These are phyloP conservation scores for Eilema griseolum DNA, from an alignment of 2,888 invertebrate species.

Conservation along the genomic window DNA sequence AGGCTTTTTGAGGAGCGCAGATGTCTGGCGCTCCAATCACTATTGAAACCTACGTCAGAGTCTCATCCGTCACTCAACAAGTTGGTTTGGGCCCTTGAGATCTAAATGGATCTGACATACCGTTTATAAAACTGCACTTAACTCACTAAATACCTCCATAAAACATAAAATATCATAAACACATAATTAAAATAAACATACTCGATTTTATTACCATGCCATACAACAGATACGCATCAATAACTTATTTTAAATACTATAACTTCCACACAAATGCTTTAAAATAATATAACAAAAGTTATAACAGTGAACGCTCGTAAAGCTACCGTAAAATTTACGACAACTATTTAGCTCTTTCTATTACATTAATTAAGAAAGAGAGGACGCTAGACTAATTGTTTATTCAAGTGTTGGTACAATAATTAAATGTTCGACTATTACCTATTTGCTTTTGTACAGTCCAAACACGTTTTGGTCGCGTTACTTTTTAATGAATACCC, in stretches of 20 bases:
- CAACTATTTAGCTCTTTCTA: conserved; percentile 35
- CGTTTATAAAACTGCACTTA: neutral
- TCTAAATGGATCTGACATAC: too few relatives aligned
- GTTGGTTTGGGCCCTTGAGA: too few relatives aligned
- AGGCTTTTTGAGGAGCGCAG: too few relatives aligned
- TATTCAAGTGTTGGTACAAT: conserved; percentile 47
- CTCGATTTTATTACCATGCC: conserved; percentile 7
- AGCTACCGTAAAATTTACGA: conserved; percentile 35
- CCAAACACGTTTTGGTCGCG: conserved; percentile 43
- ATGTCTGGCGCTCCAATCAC: too few relatives aligned
- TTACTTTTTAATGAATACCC: conserved; percentile 52
- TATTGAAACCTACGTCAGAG: too few relatives aligned
- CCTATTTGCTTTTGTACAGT: conserved; percentile 41
- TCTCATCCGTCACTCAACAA: too few relatives aligned
- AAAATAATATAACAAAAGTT: conserved; percentile 27
- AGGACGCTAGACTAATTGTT: conserved; percentile 33
- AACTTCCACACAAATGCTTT: conserved; percentile 5
- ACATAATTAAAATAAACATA: conserved; percentile 2
- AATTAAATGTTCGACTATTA: conserved; percentile 53
- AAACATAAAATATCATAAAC: neutral
- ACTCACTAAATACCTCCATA: neutral
- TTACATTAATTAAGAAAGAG: conserved; percentile 30
- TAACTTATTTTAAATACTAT: conserved; percentile 15
- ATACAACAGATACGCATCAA: conserved; percentile 13
- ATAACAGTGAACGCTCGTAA: conserved; percentile 34